These are phyloP conservation scores for Eucidaris tribuloides DNA, from an alignment of 35 echinoderm and acorn worm genomes.

Conservation along the genomic window DNA sequence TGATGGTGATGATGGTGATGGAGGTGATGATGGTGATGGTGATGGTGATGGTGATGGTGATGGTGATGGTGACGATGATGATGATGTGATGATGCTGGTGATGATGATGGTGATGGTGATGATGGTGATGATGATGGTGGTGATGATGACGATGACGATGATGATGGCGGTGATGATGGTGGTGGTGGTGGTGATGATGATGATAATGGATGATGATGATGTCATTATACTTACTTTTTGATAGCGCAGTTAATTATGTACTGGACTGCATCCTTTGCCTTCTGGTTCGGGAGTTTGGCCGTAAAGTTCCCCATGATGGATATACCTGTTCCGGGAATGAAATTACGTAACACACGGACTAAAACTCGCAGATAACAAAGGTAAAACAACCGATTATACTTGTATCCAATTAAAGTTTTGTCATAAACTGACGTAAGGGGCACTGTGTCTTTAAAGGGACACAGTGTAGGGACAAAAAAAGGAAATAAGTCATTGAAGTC, in stretches of 20 bases:
- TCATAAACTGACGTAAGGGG: no score
- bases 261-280: conserved; percentile 16
- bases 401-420: no score
- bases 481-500: no score
- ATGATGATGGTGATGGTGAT: neutral
- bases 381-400: no score
- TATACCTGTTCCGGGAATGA: no score
- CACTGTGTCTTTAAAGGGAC: no score
- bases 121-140: neutral
- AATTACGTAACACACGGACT: no score
- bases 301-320: conserved; percentile 57
- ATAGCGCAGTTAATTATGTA: conserved; percentile 25
- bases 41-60: neutral
- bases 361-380: no score
- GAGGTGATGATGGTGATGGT: neutral
- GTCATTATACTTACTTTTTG: conserved; percentile 38
- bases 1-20: neutral
- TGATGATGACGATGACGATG: neutral
- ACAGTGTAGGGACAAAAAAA: no score
- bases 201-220: no score
- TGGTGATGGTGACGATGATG: neutral
- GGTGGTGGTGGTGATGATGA: neutral
- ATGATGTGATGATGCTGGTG: no score
- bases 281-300: conserved; percentile 15
- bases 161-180: neutral